These are phyloP conservation scores for Drosophila takahashii DNA, from an alignment of 1,140 invertebrate genomes.

Conservation along the genomic window DNA sequence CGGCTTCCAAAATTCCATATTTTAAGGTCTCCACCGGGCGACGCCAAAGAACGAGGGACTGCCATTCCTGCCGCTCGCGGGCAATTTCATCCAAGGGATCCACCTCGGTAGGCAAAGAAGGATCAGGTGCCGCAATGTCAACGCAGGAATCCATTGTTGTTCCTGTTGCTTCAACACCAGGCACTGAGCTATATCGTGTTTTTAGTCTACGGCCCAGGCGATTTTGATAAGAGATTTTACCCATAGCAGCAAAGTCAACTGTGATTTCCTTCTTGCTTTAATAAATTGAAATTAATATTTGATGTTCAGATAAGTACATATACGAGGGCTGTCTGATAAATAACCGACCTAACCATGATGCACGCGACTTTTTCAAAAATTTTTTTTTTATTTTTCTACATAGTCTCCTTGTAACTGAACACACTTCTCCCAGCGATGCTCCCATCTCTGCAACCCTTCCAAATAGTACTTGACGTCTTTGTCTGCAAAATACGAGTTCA, in stretches of 20 bases:
- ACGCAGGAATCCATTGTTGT: background rate
- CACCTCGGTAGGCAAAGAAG: background rate
- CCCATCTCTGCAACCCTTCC: no score
- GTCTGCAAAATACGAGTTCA: no score
- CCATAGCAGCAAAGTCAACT: conserved; percentile 8
- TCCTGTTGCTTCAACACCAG: background rate
- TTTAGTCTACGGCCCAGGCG: conserved; percentile 2
- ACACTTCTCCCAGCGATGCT: no score
- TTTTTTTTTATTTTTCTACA: no score
- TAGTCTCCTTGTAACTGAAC: no score
- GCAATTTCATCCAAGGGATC: background rate
- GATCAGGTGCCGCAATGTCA: no score
- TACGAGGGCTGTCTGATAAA: no score
- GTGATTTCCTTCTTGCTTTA: background rate
- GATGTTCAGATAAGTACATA: background rate
- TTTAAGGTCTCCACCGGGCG: conserved; percentile 92
- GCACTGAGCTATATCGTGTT: conserved; percentile 2
- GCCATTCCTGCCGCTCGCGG: conserved; percentile 83
- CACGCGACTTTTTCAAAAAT: no score
- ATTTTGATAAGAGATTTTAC: conserved; percentile 1
- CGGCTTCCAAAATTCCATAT: conserved; percentile 92
- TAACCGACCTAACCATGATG: no score
- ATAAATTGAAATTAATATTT: background rate
- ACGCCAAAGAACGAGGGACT: conserved; percentile 93
- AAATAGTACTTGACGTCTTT: no score